Conservation (phyloP, 2,113 vertebrate species). For the Rhabdornis inornatus region DNA sequence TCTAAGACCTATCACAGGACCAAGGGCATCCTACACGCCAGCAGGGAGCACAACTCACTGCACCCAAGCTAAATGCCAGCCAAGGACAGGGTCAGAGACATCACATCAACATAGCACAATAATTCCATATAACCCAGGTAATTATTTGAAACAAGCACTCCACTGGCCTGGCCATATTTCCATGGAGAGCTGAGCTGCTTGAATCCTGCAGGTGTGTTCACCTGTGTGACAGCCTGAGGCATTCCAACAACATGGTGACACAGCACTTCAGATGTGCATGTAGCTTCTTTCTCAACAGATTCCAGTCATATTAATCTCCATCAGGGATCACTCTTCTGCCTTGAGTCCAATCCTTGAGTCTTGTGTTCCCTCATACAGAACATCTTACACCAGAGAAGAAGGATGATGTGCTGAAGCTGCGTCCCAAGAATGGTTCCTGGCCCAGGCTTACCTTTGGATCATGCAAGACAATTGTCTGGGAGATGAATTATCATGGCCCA, state of each 20-base stretch:
- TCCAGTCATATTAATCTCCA: background rate
- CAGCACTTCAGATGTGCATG: fast-evolving
- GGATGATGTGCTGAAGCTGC: background rate
- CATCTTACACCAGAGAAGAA: background rate
- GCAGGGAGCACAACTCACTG: background rate
- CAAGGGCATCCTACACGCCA: background rate
- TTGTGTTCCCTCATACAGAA: background rate
- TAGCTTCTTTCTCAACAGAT: background rate
- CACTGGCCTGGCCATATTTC: background rate
- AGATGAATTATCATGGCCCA: background rate
- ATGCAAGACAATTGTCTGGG: background rate
- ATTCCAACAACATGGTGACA: background rate
- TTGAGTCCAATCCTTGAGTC: background rate
- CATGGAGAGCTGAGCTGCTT: background rate
- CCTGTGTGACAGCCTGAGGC: background rate
- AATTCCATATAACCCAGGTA: background rate
- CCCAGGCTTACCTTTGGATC: background rate
- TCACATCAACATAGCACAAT: background rate
- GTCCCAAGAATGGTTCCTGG: background rate
- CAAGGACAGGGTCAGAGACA: background rate
- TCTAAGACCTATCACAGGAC: background rate
- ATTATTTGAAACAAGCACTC: background rate
- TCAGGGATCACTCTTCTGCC: background rate
- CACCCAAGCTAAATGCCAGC: background rate
- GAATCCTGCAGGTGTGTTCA: background rate